Evolutionary conservation across 2,113 vertebrate genomes (phyloP), one percentile per base, ranked within the genome.

Genomic region (Apteryx mantelli): DNA sequence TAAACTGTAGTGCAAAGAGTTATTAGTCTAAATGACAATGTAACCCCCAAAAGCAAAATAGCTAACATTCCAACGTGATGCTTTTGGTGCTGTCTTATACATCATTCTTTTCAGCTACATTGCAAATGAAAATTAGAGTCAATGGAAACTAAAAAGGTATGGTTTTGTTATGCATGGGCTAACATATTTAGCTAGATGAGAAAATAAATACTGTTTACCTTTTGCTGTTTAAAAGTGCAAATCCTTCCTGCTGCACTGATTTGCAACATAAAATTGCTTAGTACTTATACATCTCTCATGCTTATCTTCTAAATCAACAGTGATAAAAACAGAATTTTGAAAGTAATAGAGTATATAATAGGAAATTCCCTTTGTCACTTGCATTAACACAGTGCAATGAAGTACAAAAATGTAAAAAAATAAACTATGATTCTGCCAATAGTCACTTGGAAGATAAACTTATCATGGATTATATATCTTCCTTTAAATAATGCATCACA

Each of bases 401-500:
- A 95, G 60, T 88, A 95, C 36, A 92, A 92, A 95, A 93, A 83
- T 36, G 81, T n/a, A 70, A 68, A 74, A 46, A 83, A 82, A 84
- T 40, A 82, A 91, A 71, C 42, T 78, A 21, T 71, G 36, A 61
- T 78, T 77, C 76, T 90, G 63, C 94, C 73, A 88, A 66, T 50
- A 95, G 89, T 89, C 58, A 82, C 78, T 79, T 60, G 74, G 77
- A 95, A 94, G 53, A 88, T 86, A 86, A 91, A 90, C 7, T 92
- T 82, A 93, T 82, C 28, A 30, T 44, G 81, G 94, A 66, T 94
- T 95, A 89, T 96, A 82, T 88, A 95, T 76, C 82, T 96, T 76
- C 87, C 91, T 88, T 95, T 96, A 95, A 96, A 97, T 96, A 96
- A 97, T 96, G n/a, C 68, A 96, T 94, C 86, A 75, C 48, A 93